These are phyloP conservation scores for Mugil cephalus DNA, from an alignment of 2,113 vertebrate genomes.

Conservation along the genomic window DNA sequence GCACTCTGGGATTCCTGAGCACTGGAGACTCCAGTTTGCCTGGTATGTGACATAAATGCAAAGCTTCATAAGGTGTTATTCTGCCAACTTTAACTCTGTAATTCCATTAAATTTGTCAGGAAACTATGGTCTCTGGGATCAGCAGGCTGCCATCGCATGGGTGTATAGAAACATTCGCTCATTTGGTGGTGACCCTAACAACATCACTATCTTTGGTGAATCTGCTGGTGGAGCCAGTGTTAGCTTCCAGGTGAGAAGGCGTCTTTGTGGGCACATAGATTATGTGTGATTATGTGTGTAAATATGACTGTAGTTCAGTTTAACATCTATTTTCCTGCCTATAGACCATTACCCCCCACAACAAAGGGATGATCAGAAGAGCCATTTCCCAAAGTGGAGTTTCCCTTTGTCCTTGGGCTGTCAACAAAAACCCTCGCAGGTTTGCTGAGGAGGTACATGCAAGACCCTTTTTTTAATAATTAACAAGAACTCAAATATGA, in stretches of 20 bases:
- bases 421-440: slow-evolving; percentile 87
- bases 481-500: background rate
- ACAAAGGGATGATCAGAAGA: slow-evolving; percentile 90
- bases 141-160: slow-evolving; percentile 95
- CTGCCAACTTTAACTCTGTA: too few relatives aligned
- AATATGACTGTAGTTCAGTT: background rate
- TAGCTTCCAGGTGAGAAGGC: slow-evolving; percentile 87
- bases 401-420: slow-evolving; percentile 87
- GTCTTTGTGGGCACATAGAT: background rate
- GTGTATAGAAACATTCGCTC: slow-evolving; percentile 93
- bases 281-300: background rate
- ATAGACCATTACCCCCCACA: slow-evolving; percentile 90
- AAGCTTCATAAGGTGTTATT: too few relatives aligned
- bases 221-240: slow-evolving; percentile 88
- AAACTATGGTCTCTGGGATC: slow-evolving; percentile 95
- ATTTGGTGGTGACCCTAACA: slow-evolving; percentile 92
- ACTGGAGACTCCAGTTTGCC: slow-evolving; percentile 85
- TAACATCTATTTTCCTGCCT: background rate
- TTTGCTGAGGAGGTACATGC: slow-evolving; percentile 85
- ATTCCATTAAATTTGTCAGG: slow-evolving; percentile 72
- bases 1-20: slow-evolving; percentile 94
- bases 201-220: slow-evolving; percentile 95
- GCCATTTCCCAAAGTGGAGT: slow-evolving; percentile 95
- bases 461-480: background rate
- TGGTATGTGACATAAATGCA: slow-evolving; percentile 38